Conservation (phyloP, 2,797 vertebrate species). For the Falco novaeseelandiae region DNA sequence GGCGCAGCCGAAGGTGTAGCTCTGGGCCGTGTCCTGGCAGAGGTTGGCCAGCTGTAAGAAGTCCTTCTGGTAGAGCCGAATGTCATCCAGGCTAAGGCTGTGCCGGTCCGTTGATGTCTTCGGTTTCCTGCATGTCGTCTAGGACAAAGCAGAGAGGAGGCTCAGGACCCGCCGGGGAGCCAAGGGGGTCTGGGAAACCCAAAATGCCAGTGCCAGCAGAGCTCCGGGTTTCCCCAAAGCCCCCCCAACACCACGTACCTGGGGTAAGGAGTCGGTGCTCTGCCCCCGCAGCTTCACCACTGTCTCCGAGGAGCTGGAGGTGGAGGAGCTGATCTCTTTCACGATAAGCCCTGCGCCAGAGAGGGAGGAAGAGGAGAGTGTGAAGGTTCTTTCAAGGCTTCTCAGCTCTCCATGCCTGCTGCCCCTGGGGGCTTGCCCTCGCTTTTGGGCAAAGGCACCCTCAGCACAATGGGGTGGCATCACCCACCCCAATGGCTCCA, state of each 20-base stretch:
- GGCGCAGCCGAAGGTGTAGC: conserved; percentile 95
- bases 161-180: rapidly evolving
- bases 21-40: conserved; percentile 96
- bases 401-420: rapidly evolving
- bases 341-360: conserved; percentile 87
- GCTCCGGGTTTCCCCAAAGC: background rate
- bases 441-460: background rate
- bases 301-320: conserved; percentile 96
- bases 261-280: conserved; percentile 95
- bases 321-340: conserved; percentile 94
- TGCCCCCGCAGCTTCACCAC: conserved; percentile 96
- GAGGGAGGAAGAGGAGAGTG: background rate
- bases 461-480: rapidly evolving
- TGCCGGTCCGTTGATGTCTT: conserved; percentile 94
- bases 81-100: conserved; percentile 95
- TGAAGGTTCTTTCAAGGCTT: background rate
- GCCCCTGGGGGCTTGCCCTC: background rate
- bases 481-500: rapidly evolving
- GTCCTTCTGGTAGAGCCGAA: conserved; percentile 95
- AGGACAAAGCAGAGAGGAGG: background rate
- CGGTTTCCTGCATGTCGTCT: conserved; percentile 89
- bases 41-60: conserved; percentile 90
- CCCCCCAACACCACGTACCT: conserved; percentile 77
- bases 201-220: rapidly evolving
- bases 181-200: rapidly evolving